Conservation (phyloP, 2,888 invertebrate species). For the Xestoiulus laeticollis region DNA sequence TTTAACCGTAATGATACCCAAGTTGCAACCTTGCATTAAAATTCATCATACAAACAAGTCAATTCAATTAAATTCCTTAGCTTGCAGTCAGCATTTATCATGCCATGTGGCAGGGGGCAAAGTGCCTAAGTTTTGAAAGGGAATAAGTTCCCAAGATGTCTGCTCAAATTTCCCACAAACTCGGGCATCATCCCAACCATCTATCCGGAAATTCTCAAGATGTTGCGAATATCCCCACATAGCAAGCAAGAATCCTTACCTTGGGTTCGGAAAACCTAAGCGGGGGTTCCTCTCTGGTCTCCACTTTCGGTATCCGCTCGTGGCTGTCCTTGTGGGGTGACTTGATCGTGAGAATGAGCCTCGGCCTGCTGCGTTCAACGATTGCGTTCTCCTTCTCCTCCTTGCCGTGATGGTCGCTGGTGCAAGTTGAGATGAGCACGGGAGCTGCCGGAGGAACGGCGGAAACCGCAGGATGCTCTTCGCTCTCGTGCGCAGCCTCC, state of each 20-base stretch:
- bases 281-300: slow-evolving; percentile 57
- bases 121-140: too few relatives aligned
- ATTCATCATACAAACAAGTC: too few relatives aligned
- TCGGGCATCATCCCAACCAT: too few relatives aligned
- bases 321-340: slow-evolving; percentile 63
- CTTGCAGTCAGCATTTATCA: too few relatives aligned
- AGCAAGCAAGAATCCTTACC: slow-evolving; percentile 11
- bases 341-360: slow-evolving; percentile 83
- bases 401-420: slow-evolving; percentile 46
- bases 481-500: background rate
- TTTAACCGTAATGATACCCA: too few relatives aligned
- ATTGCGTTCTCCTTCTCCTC: slow-evolving; percentile 57
- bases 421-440: background rate
- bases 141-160: too few relatives aligned
- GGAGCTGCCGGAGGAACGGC: background rate
- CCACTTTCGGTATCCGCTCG: slow-evolving; percentile 57
- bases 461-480: background rate
- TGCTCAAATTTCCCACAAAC: too few relatives aligned
- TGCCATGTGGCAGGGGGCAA: too few relatives aligned
- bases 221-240: too few relatives aligned
- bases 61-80: too few relatives aligned
- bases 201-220: too few relatives aligned
- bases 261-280: slow-evolving; percentile 53
- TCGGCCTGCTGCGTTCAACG: slow-evolving; percentile 72
- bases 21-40: too few relatives aligned